A percentile compares a stretch with the other conserved stretches of the same genome.
These are phyloP conservation scores for Archocentrus centrarchus DNA, from an alignment of 2,113 vertebrate genomes.

Conservation along the genomic window DNA sequence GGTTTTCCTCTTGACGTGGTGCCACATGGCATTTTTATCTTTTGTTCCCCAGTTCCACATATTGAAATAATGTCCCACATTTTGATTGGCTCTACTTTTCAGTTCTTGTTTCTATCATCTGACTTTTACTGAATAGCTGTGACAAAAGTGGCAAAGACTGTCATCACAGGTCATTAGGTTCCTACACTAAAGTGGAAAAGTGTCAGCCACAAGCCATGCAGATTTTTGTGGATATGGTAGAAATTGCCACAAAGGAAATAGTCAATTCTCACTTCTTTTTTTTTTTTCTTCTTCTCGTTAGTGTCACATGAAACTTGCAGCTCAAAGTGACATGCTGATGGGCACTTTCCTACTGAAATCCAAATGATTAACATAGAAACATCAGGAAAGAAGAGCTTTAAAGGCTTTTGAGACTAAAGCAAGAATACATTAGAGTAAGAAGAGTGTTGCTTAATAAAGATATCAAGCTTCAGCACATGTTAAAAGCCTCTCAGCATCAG, in stretches of 20 bases:
- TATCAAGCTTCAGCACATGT: background rate
- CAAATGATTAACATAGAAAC: background rate
- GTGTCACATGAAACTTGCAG: accelerated
- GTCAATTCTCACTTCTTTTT: background rate
- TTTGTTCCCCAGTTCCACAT: background rate
- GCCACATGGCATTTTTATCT: background rate
- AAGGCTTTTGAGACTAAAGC: background rate
- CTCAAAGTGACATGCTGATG: background rate
- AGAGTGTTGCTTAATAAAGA: background rate
- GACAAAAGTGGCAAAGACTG: background rate
- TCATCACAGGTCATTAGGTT: background rate
- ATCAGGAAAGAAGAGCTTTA: background rate
- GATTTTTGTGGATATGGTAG: background rate
- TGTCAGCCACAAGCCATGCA: background rate
- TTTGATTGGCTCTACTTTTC: background rate
- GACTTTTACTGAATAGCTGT: background rate
- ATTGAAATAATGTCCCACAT: background rate
- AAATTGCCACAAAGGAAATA: background rate
- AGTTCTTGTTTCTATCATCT: background rate
- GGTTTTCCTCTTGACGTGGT: background rate
- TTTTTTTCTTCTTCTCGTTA: background rate
- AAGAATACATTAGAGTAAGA: background rate
- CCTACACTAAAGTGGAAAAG: background rate
- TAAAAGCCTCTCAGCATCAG: background rate
- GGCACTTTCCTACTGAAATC: background rate